phyloP scores from a whole-genome alignment of 2,113 vertebrate species.

The Anhinga anhinga region DNA sequence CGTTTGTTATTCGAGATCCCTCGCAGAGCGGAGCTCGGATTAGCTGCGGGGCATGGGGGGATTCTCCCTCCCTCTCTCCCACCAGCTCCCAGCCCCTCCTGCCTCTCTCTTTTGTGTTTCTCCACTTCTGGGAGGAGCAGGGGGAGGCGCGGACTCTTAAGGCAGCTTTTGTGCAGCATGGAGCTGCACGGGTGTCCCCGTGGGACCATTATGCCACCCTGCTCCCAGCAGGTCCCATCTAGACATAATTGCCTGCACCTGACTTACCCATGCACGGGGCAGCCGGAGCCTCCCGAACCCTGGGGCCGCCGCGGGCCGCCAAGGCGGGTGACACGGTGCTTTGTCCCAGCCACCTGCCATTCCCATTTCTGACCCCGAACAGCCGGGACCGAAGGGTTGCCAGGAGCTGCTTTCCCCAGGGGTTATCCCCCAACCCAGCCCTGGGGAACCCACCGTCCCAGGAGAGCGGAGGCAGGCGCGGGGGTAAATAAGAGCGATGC shows the following conservation, averaged over 20 bases:
- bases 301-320: accelerated
- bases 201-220: background rate
- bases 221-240: accelerated
- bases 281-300: background rate
- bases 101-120: constrained; percentile 41
- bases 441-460: accelerated
- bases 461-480: accelerated
- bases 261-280: background rate
- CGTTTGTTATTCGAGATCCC: constrained; percentile 37
- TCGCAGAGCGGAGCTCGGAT: constrained; percentile 16
- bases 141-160: background rate
- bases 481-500: background rate
- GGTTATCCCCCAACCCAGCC: background rate
- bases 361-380: background rate
- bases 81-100: background rate
- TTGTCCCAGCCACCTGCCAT: background rate
- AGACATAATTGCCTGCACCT: background rate
- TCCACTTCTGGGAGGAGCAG: background rate
- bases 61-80: background rate
- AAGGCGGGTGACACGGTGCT: background rate
- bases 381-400: accelerated
- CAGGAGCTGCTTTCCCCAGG: accelerated
- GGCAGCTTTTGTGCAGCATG: background rate
- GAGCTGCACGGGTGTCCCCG: background rate
- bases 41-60: constrained; percentile 24